Evolutionary conservation across 2,888 invertebrate genomes (phyloP).

Genomic region (Andrena hattorfiana): DNA sequence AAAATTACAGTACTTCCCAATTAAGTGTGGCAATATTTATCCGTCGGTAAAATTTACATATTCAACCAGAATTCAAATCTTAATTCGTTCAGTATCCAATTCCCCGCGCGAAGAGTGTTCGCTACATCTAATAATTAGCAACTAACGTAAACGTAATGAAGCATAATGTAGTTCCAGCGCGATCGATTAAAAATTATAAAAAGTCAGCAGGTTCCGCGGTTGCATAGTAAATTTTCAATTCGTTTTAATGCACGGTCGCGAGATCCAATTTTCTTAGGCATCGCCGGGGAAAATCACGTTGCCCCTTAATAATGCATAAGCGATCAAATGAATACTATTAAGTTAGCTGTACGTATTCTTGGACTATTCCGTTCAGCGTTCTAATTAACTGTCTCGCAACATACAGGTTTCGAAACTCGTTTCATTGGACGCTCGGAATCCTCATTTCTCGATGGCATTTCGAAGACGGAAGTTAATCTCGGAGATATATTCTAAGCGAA

Average conservation of each 20-base stretch:
- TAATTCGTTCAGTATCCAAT: neutral
- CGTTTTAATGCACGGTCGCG: conserved; percentile 19
- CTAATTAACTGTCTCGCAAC: conserved; percentile 55
- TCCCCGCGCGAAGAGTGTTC: no score
- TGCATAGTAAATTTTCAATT: conserved; percentile 19
- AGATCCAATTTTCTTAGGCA: neutral
- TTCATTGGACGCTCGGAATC: conserved; percentile 41
- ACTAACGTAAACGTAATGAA: neutral
- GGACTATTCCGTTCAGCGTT: conserved; percentile 39
- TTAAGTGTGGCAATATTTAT: neutral
- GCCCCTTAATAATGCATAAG: conserved; percentile 39
- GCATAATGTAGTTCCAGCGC: neutral
- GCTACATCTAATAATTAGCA: neutral
- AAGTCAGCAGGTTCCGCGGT: neutral
- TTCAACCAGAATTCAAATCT: neutral
- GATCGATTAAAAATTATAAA: neutral
- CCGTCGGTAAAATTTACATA: neutral
- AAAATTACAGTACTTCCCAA: neutral
- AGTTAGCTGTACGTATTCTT: conserved; percentile 4
- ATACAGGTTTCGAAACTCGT: conserved; percentile 57
- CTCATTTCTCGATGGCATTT: conserved; percentile 49
- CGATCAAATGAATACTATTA: conserved; percentile 38
- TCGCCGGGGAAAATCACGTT: neutral
- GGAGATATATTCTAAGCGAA: conserved; percentile 14
- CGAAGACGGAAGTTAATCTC: conserved; percentile 52